Percentiles rank a stretch among this genome's conserved stretches.
These are phyloP conservation scores for Hypsibius dujardini DNA, from an alignment of 1,140 invertebrate species.

Conservation along the genomic window DNA sequence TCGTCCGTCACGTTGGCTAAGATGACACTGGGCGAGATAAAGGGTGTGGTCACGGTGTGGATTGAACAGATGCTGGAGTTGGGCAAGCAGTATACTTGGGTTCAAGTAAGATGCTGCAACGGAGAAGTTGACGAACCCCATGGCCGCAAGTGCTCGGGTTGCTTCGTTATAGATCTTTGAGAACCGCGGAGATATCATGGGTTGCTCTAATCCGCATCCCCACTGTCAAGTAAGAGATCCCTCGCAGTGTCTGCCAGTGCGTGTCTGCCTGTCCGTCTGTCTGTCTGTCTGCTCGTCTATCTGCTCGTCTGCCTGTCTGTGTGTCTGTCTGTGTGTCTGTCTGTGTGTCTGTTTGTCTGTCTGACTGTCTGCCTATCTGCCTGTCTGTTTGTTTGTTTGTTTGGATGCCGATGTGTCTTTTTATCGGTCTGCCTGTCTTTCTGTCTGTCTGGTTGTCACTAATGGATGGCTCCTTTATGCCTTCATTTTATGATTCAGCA, in stretches of 20 bases:
- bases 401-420: too few species aligned
- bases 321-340: too few species aligned
- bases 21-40: constrained; percentile 62
- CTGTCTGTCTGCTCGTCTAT: too few species aligned
- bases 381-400: too few species aligned
- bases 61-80: constrained; percentile 56
- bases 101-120: constrained; percentile 44
- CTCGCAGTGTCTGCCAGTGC: constrained; percentile 12
- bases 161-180: constrained; percentile 56
- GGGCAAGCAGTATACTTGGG: constrained; percentile 64
- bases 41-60: constrained; percentile 66
- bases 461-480: background rate
- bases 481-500: background rate
- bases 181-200: constrained; percentile 88
- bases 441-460: background rate
- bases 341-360: too few species aligned
- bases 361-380: too few species aligned
- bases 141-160: background rate
- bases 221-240: constrained; percentile 51
- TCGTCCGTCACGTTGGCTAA: constrained; percentile 71
- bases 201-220: constrained; percentile 91
- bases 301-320: too few species aligned
- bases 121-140: background rate
- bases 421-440: background rate
- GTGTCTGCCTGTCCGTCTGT: too few species aligned